Percentiles rank a stretch among this genome's conserved stretches.
Conservation (phyloP, 1,140 invertebrate genomes). For the Zophobas morio region DNA sequence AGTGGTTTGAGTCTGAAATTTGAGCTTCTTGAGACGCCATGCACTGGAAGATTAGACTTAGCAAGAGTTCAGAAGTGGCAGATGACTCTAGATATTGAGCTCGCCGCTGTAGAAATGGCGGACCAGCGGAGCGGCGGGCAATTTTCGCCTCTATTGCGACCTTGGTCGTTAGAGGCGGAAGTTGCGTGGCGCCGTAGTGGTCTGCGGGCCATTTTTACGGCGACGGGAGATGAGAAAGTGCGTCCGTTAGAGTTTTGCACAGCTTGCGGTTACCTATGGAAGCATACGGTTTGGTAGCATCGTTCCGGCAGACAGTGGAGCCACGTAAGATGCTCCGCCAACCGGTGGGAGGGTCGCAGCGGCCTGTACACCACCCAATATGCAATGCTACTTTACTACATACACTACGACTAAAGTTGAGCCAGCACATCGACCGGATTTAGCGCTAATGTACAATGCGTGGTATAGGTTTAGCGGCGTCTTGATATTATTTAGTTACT, state of each 20-base stretch:
- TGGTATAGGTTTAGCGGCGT: no score
- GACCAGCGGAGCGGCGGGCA: no score
- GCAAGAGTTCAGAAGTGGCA: no score
- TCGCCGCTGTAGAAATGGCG: no score
- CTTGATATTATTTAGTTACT: no score
- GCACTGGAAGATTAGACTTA: no score
- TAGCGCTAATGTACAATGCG: no score
- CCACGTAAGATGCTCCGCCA: conserved; percentile 66
- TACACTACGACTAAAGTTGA: not conserved
- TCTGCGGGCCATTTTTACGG: not conserved
- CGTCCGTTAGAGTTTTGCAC: conserved; percentile 19
- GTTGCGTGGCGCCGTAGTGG: not conserved
- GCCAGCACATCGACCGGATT: not conserved
- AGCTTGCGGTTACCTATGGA: conserved; percentile 60
- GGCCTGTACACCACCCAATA: conserved; percentile 62
- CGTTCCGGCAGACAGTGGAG: conserved; percentile 55
- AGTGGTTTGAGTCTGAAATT: no score
- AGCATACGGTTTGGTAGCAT: conserved; percentile 56
- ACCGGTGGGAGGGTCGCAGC: conserved; percentile 68
- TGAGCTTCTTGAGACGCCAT: no score
- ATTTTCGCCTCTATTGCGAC: no score
- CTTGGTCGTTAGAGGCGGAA: not conserved
- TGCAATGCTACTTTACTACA: conserved; percentile 12
- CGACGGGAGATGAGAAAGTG: conserved; percentile 9
- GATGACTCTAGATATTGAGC: no score